Base-by-base conservation (phyloP, 2,888 invertebrate species). In the Drosophila flavopinicola region DNA sequence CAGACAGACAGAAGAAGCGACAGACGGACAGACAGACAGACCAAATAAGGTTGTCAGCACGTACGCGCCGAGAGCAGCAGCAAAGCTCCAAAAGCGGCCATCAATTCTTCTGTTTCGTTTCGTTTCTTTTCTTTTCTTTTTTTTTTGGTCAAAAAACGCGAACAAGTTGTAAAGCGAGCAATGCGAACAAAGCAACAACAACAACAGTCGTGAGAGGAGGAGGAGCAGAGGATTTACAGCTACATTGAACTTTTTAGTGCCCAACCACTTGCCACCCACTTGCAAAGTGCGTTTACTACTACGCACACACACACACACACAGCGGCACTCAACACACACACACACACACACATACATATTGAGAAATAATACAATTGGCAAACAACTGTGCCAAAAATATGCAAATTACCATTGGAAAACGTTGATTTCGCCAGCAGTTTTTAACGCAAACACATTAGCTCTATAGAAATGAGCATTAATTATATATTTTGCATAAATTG, bases 211-310 rank as follows among this genome's bases (percentile, higher is more conserved):
- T 10, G 23, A 15, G 32, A 49, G 30, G 30, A 48, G 35, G 7
- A 11, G 15, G 33, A 61, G 39, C 49, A 57, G 52, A 56, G 56
- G 68, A 83, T 84, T 84, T 85, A 85, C 87, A 82, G 87, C 78
- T 85, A 85, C 72, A 87, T 79, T 87, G 84, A 87, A 83, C 83
- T 82, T 87, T 87, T 76, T 66, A 60, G 53, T 77, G 56, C 59
- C 44, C 48, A 71, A 73, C 63, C 60, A 71, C 60, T 77, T 83
- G 66, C 63, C 66, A 75, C 63, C 63, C 79, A 85, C 83, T 83
- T 85, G 85, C 83, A 76, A 59, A 76, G 66, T 85, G 87, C 80
- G 87, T 85, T 87, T 80, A 86, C 87, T 85, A 87, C 78, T 87
- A 85, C 83, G 85, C 85, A 77, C 82, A 60, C 59, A 64, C 37